These are phyloP conservation scores for Crematogaster levior DNA, from an alignment of 2,888 invertebrate genomes.

Conservation along the genomic window DNA sequence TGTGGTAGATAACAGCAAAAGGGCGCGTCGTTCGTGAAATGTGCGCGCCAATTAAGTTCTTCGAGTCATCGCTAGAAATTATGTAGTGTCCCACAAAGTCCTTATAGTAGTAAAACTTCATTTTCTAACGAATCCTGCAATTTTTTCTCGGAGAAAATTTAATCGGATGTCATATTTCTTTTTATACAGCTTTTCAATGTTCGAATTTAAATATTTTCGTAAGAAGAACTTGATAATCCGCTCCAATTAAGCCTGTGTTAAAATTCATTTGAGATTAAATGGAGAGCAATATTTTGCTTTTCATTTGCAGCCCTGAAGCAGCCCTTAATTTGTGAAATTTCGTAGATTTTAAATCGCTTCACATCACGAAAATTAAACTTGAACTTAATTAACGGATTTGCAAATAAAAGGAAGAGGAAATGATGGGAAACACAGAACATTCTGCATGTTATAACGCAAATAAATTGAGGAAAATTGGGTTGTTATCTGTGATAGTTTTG, in stretches of 20 bases:
- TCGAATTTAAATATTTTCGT: conserved; percentile 35
- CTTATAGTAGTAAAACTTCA: conserved; percentile 16
- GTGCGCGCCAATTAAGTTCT: conserved; percentile 22
- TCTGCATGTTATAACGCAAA: not conserved
- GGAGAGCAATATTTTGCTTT: conserved; percentile 30
- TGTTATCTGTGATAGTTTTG: conserved; percentile 13
- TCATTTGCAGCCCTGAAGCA: conserved; percentile 1
- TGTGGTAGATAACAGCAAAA: conserved; percentile 10
- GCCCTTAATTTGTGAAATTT: conserved; percentile 4
- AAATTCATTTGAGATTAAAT: conserved; percentile 26
- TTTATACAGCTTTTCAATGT: conserved; percentile 11
- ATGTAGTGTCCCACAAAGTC: conserved; percentile 23
- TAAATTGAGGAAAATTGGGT: conserved; percentile 20
- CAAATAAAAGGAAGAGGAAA: not conserved
- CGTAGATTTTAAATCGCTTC: conserved; percentile 5
- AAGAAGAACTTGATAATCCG: conserved; percentile 18
- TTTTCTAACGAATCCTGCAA: conserved; percentile 6
- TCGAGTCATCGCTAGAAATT: conserved; percentile 26
- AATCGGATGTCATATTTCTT: not conserved
- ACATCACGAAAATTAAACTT: not conserved
- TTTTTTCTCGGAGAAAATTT: conserved; percentile 9
- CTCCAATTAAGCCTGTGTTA: conserved; percentile 25
- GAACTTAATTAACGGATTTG: conserved; percentile 20
- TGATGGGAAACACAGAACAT: not conserved
- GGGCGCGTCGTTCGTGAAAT: conserved; percentile 29